Conservation (phyloP, 2,888 invertebrate species). For the Apodemia hepburni region DNA sequence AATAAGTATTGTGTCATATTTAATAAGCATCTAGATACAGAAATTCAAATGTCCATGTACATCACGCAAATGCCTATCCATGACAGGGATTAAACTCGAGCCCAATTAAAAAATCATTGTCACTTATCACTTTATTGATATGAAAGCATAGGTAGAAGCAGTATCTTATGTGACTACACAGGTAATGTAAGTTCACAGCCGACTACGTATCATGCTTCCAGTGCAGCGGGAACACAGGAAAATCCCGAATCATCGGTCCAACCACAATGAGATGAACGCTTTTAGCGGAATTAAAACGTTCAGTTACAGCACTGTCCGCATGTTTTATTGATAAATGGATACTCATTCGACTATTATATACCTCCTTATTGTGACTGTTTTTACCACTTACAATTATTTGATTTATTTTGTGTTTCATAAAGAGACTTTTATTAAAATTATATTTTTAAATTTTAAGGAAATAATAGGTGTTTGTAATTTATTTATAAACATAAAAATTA, state of each 20-base stretch:
- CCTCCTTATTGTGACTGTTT: slow-evolving; percentile 2
- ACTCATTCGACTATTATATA: slow-evolving; percentile 31
- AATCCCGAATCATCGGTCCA: slow-evolving; percentile 56
- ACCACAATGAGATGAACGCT: slow-evolving; percentile 71
- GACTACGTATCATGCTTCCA: slow-evolving; percentile 13
- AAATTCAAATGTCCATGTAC: no score
- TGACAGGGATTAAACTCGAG: no score
- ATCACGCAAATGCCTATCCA: no score
- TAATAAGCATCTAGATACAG: no score
- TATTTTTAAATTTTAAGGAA: no score
- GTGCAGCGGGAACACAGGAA: slow-evolving; percentile 36
- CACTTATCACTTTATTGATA: no score
- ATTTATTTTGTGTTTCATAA: not conserved
- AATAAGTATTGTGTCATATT: no score
- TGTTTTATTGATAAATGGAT: slow-evolving; percentile 58
- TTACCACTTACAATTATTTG: not conserved
- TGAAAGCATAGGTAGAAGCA: not conserved
- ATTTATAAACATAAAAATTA: no score
- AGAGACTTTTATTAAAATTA: not conserved
- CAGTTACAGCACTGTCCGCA: slow-evolving; percentile 37
- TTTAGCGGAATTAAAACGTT: slow-evolving; percentile 68
- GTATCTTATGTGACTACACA: not conserved
- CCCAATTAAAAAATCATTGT: no score
- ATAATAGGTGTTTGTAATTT: no score
- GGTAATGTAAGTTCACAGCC: not conserved